phyloP scores from a whole-genome alignment of 2,113 vertebrate species.

The Orthochromis indermauri region DNA sequence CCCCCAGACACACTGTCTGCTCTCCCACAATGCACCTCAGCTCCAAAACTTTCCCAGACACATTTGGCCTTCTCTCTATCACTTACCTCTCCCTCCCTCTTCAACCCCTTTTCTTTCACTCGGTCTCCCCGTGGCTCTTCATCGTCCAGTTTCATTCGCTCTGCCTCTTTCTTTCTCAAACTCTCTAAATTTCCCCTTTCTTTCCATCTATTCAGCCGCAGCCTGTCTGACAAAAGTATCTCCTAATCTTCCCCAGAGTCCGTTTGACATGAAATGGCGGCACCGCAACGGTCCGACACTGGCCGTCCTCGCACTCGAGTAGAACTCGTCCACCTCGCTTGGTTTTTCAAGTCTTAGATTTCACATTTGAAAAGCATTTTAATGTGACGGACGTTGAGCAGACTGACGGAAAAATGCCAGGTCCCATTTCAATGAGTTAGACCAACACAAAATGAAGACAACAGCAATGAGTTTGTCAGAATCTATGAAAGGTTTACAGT shows the following conservation, averaged over 20 bases:
- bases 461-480: not conserved
- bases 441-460: not conserved
- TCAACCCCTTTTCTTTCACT: constrained; percentile 40
- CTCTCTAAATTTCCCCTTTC: constrained; percentile 56
- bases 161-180: constrained; percentile 45
- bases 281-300: not conserved
- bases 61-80: constrained; percentile 57
- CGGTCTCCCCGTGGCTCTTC: constrained; percentile 37
- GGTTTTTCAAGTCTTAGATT: not conserved
- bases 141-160: constrained; percentile 57
- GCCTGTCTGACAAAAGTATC: constrained; percentile 53
- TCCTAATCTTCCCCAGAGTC: constrained; percentile 52
- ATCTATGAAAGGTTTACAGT: not conserved
- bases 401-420: accelerated
- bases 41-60: constrained; percentile 73
- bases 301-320: not conserved
- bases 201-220: constrained; percentile 39
- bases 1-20: constrained; percentile 64
- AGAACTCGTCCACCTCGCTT: not conserved
- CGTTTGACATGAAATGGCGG: constrained; percentile 42
- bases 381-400: not conserved
- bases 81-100: constrained; percentile 53
- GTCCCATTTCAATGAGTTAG: not conserved
- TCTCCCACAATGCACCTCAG: constrained; percentile 71
- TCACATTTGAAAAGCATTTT: not conserved